phyloP scores from a whole-genome alignment of 2,888 invertebrate genomes.

The Leptinotarsa peninsularis region DNA sequence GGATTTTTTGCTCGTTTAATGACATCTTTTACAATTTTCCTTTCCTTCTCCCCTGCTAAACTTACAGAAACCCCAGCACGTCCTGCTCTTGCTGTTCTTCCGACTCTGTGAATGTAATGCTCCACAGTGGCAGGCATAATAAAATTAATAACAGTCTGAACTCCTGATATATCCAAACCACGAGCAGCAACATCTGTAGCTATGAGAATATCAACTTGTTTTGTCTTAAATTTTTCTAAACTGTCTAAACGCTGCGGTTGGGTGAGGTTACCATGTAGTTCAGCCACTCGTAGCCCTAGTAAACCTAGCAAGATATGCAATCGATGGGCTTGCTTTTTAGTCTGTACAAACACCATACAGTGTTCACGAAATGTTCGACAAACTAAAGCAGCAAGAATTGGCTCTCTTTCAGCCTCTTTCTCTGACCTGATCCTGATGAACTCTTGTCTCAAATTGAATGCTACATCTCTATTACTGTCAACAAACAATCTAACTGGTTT shows the following conservation, averaged over 20 bases:
- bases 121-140: constrained; percentile 94
- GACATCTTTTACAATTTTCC: constrained; percentile 90
- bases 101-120: constrained; percentile 97
- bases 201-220: constrained; percentile 80
- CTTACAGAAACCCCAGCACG: constrained; percentile 91
- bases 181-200: constrained; percentile 94
- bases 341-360: constrained; percentile 95
- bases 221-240: constrained; percentile 87
- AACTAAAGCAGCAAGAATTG: constrained; percentile 84
- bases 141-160: constrained; percentile 97
- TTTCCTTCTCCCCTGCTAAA: constrained; percentile 92
- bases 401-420: constrained; percentile 91
- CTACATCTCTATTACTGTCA: constrained; percentile 95
- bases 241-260: constrained; percentile 95
- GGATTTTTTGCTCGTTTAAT: constrained; percentile 87
- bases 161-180: constrained; percentile 96
- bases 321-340: constrained; percentile 94
- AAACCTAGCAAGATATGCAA: constrained; percentile 92
- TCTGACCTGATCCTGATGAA: constrained; percentile 93
- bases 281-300: constrained; percentile 86
- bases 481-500: constrained; percentile 96
- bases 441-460: constrained; percentile 95
- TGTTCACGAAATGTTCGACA: constrained; percentile 91
- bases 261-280: constrained; percentile 95
- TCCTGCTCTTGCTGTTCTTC: constrained; percentile 91